Conservation (phyloP, 2,888 invertebrate genomes). For the Apamea monoglypha region DNA sequence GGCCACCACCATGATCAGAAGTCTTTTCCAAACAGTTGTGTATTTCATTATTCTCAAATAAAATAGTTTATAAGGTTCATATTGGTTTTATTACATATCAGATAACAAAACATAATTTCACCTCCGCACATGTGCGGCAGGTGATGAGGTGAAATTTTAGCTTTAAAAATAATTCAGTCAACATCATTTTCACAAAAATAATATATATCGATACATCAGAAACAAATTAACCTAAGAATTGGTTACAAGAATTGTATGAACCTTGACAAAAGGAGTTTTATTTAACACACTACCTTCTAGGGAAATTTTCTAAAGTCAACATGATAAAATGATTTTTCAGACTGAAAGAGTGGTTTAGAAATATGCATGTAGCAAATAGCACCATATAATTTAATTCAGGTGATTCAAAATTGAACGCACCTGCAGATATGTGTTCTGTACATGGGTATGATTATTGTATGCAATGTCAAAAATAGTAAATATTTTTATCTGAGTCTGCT, state of each 20-base stretch:
- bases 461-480: slow-evolving; percentile 34
- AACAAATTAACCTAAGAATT: slow-evolving; percentile 6
- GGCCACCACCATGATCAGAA: slow-evolving; percentile 36
- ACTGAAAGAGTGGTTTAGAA: slow-evolving; percentile 1
- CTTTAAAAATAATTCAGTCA: neutral
- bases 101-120: slow-evolving; percentile 4
- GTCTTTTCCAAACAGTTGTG: slow-evolving; percentile 46
- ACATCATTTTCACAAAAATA: neutral
- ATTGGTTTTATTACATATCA: slow-evolving; percentile 61
- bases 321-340: slow-evolving; percentile 1
- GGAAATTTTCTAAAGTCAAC: neutral
- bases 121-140: slow-evolving; percentile 1
- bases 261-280: neutral
- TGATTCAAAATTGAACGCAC: slow-evolving; percentile 28
- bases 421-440: slow-evolving; percentile 35
- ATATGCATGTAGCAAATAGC: neutral
- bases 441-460: slow-evolving; percentile 5
- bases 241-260: slow-evolving; percentile 19
- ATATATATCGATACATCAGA: neutral
- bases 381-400: slow-evolving; percentile 15
- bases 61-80: slow-evolving; percentile 70
- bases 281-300: neutral
- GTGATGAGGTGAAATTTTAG: neutral
- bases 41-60: slow-evolving; percentile 66
- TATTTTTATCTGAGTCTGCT: slow-evolving; percentile 5